Evolutionary conservation across 2,888 invertebrate genomes (phyloP).

Genomic region (Trilocha varians): DNA sequence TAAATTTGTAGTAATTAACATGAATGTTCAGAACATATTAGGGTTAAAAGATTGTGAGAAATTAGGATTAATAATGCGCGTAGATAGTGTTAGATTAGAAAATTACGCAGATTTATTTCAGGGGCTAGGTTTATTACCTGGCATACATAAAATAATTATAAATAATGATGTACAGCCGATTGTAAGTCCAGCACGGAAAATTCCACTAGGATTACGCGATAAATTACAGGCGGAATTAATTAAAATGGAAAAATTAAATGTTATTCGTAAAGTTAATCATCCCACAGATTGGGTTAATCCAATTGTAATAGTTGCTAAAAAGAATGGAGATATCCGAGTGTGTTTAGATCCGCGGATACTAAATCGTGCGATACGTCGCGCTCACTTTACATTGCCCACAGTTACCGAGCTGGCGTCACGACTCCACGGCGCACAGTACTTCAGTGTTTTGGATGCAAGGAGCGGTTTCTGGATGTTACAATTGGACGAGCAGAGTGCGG

Average conservation of each 20-base stretch:
- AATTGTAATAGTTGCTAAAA: constrained; percentile 11
- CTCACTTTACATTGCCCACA: constrained; percentile 17
- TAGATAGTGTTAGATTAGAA: neutral
- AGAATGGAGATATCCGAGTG: constrained; percentile 14
- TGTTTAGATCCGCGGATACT: constrained; percentile 17
- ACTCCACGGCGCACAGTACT: constrained; percentile 11
- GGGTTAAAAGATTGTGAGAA: neutral
- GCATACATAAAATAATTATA: neutral
- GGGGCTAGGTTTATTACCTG: neutral
- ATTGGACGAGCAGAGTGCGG: constrained; percentile 8
- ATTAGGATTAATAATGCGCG: neutral
- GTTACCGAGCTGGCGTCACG: constrained; percentile 11
- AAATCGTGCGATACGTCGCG: constrained; percentile 14
- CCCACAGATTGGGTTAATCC: constrained; percentile 15
- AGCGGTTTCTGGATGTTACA: constrained; percentile 16
- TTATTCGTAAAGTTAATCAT: constrained; percentile 4
- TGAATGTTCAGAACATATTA: neutral
- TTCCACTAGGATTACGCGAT: constrained; percentile 3
- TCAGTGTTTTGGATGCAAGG: constrained; percentile 13
- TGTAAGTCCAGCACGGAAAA: constrained; percentile 3
- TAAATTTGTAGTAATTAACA: too few species aligned
- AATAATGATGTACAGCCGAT: neutral
- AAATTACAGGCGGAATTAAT: constrained; percentile 1
- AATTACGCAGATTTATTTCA: neutral
- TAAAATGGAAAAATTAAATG: neutral